These are phyloP conservation scores for Amphimedon queenslandica DNA, from an alignment of 37 sponge, comb jelly and placozoan species.

Conservation along the genomic window DNA sequence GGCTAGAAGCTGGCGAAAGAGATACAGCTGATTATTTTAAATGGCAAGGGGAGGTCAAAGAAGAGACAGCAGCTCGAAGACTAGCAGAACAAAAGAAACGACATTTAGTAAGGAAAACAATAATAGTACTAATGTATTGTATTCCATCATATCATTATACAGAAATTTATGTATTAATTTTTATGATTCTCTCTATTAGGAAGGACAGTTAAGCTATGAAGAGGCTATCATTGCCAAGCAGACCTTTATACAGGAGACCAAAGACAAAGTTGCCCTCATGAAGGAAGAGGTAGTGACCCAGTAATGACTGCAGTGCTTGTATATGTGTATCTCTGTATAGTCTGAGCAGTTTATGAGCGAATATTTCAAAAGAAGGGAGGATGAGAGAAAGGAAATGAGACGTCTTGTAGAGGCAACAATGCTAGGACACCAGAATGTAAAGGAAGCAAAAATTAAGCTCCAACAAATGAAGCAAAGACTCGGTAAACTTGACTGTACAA, in stretches of 20 bases:
- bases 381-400: constrained; percentile 76
- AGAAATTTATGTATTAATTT: too few species aligned
- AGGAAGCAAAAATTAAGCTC: constrained; percentile 70
- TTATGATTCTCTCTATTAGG: constrained; percentile 34
- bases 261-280: constrained; percentile 51
- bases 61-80: constrained; percentile 72
- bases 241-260: constrained; percentile 50
- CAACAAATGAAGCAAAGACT: constrained; percentile 84
- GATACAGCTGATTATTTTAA: constrained; percentile 70
- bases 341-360: constrained; percentile 67
- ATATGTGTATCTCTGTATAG: constrained; percentile 2
- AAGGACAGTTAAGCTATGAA: constrained; percentile 87
- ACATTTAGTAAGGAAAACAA: constrained; percentile 66
- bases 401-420: constrained; percentile 74
- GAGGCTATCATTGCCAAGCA: constrained; percentile 94
- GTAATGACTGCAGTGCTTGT: too few species aligned
- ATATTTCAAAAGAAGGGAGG: constrained; percentile 72
- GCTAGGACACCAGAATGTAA: constrained; percentile 72
- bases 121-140: too few species aligned
- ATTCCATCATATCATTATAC: too few species aligned
- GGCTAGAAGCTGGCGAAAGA: constrained; percentile 76
- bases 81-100: constrained; percentile 79
- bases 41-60: constrained; percentile 85
- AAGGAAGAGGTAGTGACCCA: constrained; percentile 91
- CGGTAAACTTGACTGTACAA: constrained; percentile 42